Percentiles rank a stretch among this genome's conserved stretches.
Conservation (phyloP, 2,797 vertebrate species). For the Alosa sapidissima region DNA sequence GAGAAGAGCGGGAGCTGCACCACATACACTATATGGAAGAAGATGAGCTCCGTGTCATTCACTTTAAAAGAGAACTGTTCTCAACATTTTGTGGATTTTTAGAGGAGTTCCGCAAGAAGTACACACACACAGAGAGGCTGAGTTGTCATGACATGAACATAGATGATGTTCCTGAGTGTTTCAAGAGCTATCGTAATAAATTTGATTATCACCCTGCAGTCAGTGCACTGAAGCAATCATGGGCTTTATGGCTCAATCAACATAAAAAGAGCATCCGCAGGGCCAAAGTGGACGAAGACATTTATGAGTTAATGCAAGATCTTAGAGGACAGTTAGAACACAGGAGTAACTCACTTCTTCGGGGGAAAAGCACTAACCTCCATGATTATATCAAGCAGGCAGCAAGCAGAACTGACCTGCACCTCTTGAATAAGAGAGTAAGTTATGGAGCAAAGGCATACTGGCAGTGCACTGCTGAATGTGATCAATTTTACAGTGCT, state of each 20-base stretch:
- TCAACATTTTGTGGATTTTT: slow-evolving; percentile 43
- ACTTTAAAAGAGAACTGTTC: slow-evolving; percentile 49
- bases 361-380: slow-evolving; percentile 36
- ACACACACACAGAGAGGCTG: not conserved
- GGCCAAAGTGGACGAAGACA: not conserved
- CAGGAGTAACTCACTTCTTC: slow-evolving; percentile 36
- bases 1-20: slow-evolving; percentile 43
- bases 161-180: no score
- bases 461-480: not conserved
- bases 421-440: slow-evolving; percentile 29
- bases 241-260: slow-evolving; percentile 51
- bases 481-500: slow-evolving; percentile 39
- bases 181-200: not conserved
- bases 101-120: slow-evolving; percentile 27
- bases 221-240: slow-evolving; percentile 52
- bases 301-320: not conserved
- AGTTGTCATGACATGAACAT: no score
- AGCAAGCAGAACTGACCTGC: slow-evolving; percentile 44
- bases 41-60: slow-evolving; percentile 45
- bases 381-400: slow-evolving; percentile 50
- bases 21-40: slow-evolving; percentile 44
- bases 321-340: no score
- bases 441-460: no score
- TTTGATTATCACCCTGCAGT: slow-evolving; percentile 51
- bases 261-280: slow-evolving; percentile 33